Evolutionary conservation across 2,797 vertebrate species (phyloP).

Genomic region (Rhinoraja longicauda): DNA sequence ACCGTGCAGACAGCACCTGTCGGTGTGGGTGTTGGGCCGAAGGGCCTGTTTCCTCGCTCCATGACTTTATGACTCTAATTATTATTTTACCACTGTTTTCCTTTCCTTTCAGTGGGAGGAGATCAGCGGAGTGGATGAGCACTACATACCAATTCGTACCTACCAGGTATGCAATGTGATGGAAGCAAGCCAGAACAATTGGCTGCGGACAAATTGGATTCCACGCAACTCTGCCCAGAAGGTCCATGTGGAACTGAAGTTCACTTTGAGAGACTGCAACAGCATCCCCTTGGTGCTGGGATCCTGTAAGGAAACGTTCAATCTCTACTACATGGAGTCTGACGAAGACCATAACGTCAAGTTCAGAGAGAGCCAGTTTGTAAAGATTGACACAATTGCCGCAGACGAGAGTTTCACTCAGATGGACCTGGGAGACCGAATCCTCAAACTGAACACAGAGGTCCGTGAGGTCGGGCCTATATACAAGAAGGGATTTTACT

Average conservation of each 20-base stretch:
- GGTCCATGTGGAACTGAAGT: conserved; percentile 95
- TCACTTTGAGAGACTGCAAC: conserved; percentile 93
- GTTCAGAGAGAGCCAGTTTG: conserved; percentile 88
- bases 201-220: conserved; percentile 97
- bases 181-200: conserved; percentile 98
- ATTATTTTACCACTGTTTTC: conserved; percentile 35
- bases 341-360: conserved; percentile 85
- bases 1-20: too few species aligned
- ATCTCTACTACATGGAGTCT: conserved; percentile 87
- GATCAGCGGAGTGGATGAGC: conserved; percentile 93
- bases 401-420: conserved; percentile 97
- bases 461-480: conserved; percentile 90
- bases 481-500: conserved; percentile 86
- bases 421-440: conserved; percentile 93
- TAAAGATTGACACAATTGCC: conserved; percentile 94
- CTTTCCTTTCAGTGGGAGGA: conserved; percentile 83
- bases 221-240: conserved; percentile 89
- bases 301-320: conserved; percentile 97
- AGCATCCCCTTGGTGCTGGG: conserved; percentile 91
- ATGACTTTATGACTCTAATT: neutral
- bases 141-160: conserved; percentile 93
- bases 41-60: too few species aligned
- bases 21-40: too few species aligned
- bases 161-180: conserved; percentile 98
- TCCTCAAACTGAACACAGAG: conserved; percentile 95